A percentile compares a stretch with the other conserved stretches of the same genome.
phyloP scores from a whole-genome alignment of 2,888 invertebrate genomes.

The Drosophila pegasa region DNA sequence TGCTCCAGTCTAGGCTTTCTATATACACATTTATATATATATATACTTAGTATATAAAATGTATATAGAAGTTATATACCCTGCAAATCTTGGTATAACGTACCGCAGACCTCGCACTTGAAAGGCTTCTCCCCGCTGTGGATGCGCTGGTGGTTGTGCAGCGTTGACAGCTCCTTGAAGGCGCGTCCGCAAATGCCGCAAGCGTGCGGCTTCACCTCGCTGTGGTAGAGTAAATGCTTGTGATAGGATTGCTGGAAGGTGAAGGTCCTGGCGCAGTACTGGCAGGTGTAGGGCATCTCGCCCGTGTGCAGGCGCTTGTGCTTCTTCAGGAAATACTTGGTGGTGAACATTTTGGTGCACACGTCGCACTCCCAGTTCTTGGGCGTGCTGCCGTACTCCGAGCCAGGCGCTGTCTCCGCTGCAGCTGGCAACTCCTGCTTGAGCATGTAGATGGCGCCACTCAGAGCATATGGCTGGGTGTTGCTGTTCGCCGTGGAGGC shows the following conservation, averaged over 20 bases:
- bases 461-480: conserved; percentile 62
- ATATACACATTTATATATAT: too few relatives aligned
- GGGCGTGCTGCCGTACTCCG: conserved; percentile 85
- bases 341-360: conserved; percentile 93
- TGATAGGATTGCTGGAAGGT: conserved; percentile 96
- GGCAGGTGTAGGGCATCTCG: conserved; percentile 94
- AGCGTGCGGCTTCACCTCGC: conserved; percentile 92
- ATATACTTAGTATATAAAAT: too few relatives aligned
- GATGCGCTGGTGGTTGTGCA: conserved; percentile 94
- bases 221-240: conserved; percentile 94
- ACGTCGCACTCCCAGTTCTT: conserved; percentile 95
- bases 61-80: neutral
- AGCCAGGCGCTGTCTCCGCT: conserved; percentile 19
- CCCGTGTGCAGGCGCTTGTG: conserved; percentile 95
- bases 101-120: conserved; percentile 94
- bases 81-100: conserved; percentile 48
- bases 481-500: conserved; percentile 5
- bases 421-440: conserved; percentile 47
- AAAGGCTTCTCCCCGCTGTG: conserved; percentile 92
- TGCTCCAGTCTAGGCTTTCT: too few relatives aligned
- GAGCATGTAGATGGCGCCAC: conserved; percentile 70
- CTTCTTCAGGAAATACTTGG: conserved; percentile 95
- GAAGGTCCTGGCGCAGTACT: conserved; percentile 92
- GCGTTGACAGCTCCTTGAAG: conserved; percentile 94
- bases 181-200: conserved; percentile 92